Percentiles rank a stretch among this genome's conserved stretches.
Conservation (phyloP, 92 coral and sea anemone genomes). For the Paramuricea clavata region DNA sequence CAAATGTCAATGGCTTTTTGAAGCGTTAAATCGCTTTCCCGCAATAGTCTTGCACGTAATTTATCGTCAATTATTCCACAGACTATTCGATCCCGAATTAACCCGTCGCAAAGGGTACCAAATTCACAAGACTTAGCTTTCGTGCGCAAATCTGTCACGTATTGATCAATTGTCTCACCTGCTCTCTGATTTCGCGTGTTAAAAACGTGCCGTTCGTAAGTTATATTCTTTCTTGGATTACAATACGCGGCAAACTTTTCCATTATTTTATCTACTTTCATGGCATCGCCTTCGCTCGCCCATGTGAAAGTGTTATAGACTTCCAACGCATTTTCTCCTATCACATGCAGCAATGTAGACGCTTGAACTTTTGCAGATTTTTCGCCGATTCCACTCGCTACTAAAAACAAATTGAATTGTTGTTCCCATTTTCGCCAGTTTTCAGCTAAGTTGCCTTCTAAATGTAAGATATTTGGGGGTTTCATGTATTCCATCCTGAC, state of each 20-base stretch:
- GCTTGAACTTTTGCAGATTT: constrained; percentile 21
- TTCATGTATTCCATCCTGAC: constrained; percentile 23
- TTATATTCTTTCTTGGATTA: constrained; percentile 49
- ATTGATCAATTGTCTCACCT: constrained; percentile 52
- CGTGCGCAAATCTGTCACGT: constrained; percentile 49
- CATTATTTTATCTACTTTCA: constrained; percentile 26
- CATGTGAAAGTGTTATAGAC: constrained; percentile 50
- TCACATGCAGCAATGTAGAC: constrained; percentile 27
- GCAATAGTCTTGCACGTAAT: constrained; percentile 26
- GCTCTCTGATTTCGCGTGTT: constrained; percentile 52
- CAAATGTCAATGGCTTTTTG: constrained; percentile 29
- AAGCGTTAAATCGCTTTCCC: constrained; percentile 16
- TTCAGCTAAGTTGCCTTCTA: constrained; percentile 16
- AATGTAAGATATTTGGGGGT: neutral
- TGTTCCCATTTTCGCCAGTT: constrained; percentile 35
- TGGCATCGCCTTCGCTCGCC: constrained; percentile 10
- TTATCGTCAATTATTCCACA: constrained; percentile 42
- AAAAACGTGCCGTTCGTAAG: constrained; percentile 53
- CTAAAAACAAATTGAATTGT: neutral
- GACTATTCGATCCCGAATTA: constrained; percentile 38
- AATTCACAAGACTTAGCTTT: constrained; percentile 52
- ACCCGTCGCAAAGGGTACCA: constrained; percentile 33
- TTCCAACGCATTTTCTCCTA: constrained; percentile 49
- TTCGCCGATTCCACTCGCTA: constrained; percentile 11
- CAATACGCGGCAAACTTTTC: constrained; percentile 28